Percentiles rank a stretch among this genome's conserved stretches.
Conservation (phyloP, 2,797 vertebrate species). For the Choloepus didactylus region DNA sequence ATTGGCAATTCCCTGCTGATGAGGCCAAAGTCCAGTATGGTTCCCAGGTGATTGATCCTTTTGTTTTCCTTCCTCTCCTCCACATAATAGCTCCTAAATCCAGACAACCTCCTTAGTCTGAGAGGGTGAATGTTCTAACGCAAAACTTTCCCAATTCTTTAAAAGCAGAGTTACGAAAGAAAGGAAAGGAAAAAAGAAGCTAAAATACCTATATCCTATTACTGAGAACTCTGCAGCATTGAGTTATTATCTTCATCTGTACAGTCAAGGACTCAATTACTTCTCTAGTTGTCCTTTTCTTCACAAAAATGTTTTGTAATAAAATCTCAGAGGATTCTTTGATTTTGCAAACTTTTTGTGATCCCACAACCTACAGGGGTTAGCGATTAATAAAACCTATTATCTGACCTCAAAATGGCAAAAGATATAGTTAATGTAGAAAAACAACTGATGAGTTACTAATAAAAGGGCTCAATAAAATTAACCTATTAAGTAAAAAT, state of each 20-base stretch:
- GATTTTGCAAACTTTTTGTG: slow-evolving; percentile 19
- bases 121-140: background rate
- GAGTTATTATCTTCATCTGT: background rate
- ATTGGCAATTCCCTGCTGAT: background rate
- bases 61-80: background rate
- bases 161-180: slow-evolving; percentile 29
- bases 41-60: background rate
- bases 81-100: background rate
- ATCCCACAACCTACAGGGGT: background rate
- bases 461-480: background rate
- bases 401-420: background rate
- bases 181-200: background rate
- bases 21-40: background rate
- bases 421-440: slow-evolving; percentile 1
- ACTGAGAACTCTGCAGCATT: background rate
- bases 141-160: background rate
- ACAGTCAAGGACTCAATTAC: background rate
- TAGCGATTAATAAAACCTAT: slow-evolving; percentile 27
- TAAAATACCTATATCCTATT: background rate
- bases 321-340: background rate
- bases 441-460: background rate
- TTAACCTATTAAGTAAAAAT: background rate
- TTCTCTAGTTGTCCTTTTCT: background rate
- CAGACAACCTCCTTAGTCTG: background rate
- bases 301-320: background rate